These are phyloP conservation scores for Prionailurus viverrinus DNA, from an alignment of 2,113 vertebrate genomes.

Conservation along the genomic window DNA sequence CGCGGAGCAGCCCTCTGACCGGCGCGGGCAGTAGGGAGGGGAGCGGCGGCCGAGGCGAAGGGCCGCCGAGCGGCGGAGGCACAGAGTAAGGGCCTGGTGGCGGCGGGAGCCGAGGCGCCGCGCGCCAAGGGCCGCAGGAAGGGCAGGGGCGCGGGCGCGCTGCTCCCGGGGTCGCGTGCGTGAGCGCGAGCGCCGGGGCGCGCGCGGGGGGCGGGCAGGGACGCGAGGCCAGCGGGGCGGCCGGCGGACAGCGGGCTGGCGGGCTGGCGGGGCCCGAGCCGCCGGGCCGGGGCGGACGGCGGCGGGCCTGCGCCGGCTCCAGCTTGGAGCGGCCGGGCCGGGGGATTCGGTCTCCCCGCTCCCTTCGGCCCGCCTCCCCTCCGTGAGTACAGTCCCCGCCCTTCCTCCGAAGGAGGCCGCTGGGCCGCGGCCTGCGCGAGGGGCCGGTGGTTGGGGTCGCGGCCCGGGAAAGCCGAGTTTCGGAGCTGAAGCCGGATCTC, in stretches of 20 bases:
- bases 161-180: constrained; percentile 61
- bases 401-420: constrained; percentile 63
- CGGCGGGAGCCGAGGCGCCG: neutral
- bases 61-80: constrained; percentile 34
- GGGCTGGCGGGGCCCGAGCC: constrained; percentile 41
- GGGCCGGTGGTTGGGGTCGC: constrained; percentile 55
- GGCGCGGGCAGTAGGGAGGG: constrained; percentile 40
- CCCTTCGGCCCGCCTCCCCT: constrained; percentile 28
- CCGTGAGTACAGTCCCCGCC: constrained; percentile 73
- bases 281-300: constrained; percentile 46
- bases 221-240: neutral
- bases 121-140: neutral
- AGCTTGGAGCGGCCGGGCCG: neutral
- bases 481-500: neutral
- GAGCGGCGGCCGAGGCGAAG: neutral
- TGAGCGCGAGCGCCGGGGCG: constrained; percentile 47
- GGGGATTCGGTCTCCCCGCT: constrained; percentile 52
- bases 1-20: constrained; percentile 44
- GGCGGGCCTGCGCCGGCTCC: constrained; percentile 62
- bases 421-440: constrained; percentile 51
- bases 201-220: constrained; percentile 32
- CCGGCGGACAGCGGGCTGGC: constrained; percentile 11
- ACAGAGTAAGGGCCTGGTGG: constrained; percentile 38
- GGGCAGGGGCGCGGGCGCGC: constrained; percentile 1
- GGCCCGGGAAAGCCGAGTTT: constrained; percentile 16